Evolutionary conservation across 2,888 invertebrate species (phyloP).

Genomic region (Acrocyrtus sp.): DNA sequence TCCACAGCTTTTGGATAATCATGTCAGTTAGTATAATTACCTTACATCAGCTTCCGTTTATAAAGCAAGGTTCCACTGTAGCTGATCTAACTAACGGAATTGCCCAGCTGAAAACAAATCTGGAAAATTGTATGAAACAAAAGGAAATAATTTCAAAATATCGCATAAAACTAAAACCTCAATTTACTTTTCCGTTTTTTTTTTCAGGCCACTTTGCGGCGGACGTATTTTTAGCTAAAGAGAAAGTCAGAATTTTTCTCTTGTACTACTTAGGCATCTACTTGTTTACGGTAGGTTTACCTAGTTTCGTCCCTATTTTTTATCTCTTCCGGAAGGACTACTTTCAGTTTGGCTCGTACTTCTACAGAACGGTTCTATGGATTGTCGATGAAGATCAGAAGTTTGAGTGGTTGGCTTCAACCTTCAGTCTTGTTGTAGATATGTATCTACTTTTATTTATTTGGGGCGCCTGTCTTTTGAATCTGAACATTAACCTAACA

Average conservation of each 20-base stretch:
- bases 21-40: neutral
- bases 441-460: neutral
- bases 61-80: neutral
- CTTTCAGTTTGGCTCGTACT: conserved; percentile 19
- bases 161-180: neutral
- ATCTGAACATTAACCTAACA: conserved; percentile 10
- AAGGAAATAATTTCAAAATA: neutral
- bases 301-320: neutral
- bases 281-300: neutral
- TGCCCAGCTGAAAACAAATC: neutral
- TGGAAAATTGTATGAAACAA: conserved; percentile 16
- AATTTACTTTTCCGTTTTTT: no score
- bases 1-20: conserved; percentile 12
- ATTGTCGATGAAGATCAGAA: no score
- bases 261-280: neutral
- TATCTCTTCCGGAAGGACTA: conserved; percentile 3
- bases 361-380: no score
- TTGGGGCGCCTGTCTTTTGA: conserved; percentile 2
- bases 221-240: neutral
- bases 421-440: neutral
- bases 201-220: conserved; percentile 9
- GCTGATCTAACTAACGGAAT: conserved; percentile 19
- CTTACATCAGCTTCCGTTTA: neutral
- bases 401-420: neutral
- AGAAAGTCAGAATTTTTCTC: neutral